phyloP scores from a whole-genome alignment of 2,113 vertebrate species.

The Spea multiplicata region DNA sequence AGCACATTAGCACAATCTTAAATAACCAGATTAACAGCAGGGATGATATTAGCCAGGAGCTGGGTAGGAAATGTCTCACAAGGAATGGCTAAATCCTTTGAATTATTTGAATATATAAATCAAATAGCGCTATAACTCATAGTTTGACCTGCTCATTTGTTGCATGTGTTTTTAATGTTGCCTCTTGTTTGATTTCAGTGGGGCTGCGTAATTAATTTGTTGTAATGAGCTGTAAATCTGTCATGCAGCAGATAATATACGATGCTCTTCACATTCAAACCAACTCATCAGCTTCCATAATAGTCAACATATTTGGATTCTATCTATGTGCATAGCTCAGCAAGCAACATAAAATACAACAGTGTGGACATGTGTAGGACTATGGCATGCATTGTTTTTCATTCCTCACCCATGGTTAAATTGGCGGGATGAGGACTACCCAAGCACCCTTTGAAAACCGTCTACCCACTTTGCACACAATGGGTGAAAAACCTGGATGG shows the following conservation, averaged over 20 bases:
- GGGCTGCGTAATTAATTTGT: neutral
- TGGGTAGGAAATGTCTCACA: conserved; percentile 1
- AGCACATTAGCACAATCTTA: neutral
- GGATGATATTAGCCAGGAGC: conserved; percentile 14
- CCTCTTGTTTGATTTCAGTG: conserved; percentile 13
- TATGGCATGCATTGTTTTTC: no score
- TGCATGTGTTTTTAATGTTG: conserved; percentile 6
- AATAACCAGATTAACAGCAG: neutral
- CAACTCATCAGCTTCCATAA: no score
- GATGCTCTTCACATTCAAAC: neutral
- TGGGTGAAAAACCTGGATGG: no score
- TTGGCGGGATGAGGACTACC: no score
- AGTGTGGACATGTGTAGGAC: no score
- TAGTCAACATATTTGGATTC: no score
- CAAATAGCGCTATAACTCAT: conserved; percentile 10
- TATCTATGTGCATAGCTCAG: no score
- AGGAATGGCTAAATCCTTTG: conserved; percentile 20
- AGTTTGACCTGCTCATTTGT: conserved; percentile 14
- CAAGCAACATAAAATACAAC: no score
- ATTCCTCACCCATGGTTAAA: no score
- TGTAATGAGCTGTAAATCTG: conserved; percentile 8
- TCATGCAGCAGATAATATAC: neutral
- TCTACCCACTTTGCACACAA: no score
- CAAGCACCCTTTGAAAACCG: no score
- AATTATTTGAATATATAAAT: conserved; percentile 13